phyloP scores from a whole-genome alignment of 2,888 invertebrate species.

The Tenthredo livida region DNA sequence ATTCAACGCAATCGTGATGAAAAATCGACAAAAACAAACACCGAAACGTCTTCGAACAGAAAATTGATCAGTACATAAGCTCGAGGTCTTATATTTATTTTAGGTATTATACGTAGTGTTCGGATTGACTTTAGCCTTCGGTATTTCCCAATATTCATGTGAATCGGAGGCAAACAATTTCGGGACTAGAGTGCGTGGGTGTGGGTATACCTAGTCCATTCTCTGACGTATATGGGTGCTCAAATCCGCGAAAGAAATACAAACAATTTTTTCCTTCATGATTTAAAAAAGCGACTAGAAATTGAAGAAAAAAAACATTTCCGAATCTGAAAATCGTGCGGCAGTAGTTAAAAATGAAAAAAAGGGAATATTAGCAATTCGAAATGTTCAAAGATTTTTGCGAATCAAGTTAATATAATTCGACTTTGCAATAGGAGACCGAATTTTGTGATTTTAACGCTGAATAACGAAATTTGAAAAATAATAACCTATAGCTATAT shows the following conservation, averaged over 20 bases:
- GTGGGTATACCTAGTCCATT: not conserved
- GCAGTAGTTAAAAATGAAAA: too few relatives aligned
- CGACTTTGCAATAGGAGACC: not conserved
- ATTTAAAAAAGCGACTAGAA: too few relatives aligned
- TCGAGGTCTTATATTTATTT: not conserved
- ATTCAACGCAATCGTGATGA: too few relatives aligned
- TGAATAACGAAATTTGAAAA: not conserved
- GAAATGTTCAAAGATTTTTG: not conserved
- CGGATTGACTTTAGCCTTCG: not conserved
- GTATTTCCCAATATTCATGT: not conserved
- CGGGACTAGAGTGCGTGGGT: not conserved
- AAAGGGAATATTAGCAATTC: too few relatives aligned
- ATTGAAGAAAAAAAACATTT: too few relatives aligned
- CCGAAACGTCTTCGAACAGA: too few relatives aligned
- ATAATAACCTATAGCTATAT: not conserved
- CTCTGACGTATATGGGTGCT: not conserved
- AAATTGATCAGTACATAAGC: too few relatives aligned
- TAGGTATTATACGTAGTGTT: not conserved
- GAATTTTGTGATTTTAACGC: not conserved
- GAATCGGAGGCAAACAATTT: not conserved
- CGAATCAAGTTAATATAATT: too few relatives aligned
- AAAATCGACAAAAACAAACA: too few relatives aligned
- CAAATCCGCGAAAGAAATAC: too few relatives aligned
- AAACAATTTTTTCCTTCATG: too few relatives aligned
- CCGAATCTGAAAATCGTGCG: too few relatives aligned